Evolutionary conservation across 2,113 vertebrate species (phyloP), one percentile per base, ranked within the genome.

Genomic region (Saguinus midas): DNA sequence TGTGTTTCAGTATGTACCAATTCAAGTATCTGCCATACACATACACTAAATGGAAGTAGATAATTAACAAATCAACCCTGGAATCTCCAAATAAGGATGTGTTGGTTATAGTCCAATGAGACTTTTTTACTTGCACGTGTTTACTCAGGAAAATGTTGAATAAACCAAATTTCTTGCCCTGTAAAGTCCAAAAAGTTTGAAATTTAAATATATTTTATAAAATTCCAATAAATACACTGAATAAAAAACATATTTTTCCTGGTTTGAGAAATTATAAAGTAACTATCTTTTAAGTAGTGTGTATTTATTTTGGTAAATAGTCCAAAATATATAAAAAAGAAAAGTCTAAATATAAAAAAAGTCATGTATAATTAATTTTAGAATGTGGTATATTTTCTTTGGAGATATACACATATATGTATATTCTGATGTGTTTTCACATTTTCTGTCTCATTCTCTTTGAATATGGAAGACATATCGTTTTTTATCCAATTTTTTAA

Each of bases 241-340:
- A 40, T 29, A 48, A 0, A 90, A 17, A 75, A 78, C 35, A 48
- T 90, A 72, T 8, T 95, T 91, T 91, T 57, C 57, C n/a, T 95
- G 23, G 16, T 58, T 96, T 91, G 83, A 89, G n/a, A 92, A 94
- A 90, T 25, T 48, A 29, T n/a, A 78, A 93, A 76, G 40, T 87
- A 29, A 75, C 29, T 87, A 29, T 70, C 29, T 73, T 91, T 29
- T 45, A 64, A 87, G 45, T 58, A 48, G 66, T 90, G 6, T 10
- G 35, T 58, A 68, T 85, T 92, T 96, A 48, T 32, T 87, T 50
- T 16, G 72, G 29, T 1, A 13, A 90, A 27, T 87, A 27, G 0
- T 1, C 23, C 5, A 80, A 70, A 61, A 81, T 72, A 73, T 61
- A 68, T 64, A 96, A 29, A 88, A 70, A 20, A 87, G 58, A 16